These are phyloP conservation scores for Chelon labrosus DNA, from an alignment of 2,797 vertebrate genomes.

Conservation along the genomic window DNA sequence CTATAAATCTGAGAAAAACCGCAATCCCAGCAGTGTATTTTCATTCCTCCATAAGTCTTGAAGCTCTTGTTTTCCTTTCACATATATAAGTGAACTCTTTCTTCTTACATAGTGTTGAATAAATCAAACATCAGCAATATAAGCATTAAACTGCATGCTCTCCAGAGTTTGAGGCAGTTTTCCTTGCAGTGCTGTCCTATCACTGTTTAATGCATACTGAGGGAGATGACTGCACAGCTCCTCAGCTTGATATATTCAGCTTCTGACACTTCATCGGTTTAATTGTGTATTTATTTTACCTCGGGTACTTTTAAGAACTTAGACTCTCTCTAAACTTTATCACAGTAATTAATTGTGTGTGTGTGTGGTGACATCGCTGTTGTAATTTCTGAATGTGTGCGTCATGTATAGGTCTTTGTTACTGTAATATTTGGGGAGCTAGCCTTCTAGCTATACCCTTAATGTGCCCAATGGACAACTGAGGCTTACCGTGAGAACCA, in stretches of 20 bases:
- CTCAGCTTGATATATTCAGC: slow-evolving; percentile 55
- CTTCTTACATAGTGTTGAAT: slow-evolving; percentile 25
- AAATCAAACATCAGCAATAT: slow-evolving; percentile 2
- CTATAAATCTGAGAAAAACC: not conserved
- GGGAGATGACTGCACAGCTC: slow-evolving; percentile 31
- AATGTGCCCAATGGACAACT: no score
- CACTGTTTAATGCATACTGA: slow-evolving; percentile 32
- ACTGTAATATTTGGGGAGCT: no score
- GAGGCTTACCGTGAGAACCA: no score
- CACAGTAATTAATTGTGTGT: slow-evolving; percentile 13
- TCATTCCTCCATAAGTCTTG: not conserved
- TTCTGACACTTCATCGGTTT: slow-evolving; percentile 63
- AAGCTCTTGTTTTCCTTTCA: not conserved
- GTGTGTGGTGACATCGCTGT: not conserved
- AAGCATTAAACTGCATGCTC: slow-evolving; percentile 24
- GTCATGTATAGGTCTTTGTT: not conserved
- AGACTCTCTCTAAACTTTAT: slow-evolving; percentile 35
- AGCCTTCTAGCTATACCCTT: no score
- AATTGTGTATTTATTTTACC: slow-evolving; percentile 64
- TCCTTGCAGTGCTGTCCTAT: slow-evolving; percentile 27
- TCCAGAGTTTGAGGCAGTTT: slow-evolving; percentile 34
- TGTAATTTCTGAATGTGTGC: slow-evolving; percentile 21
- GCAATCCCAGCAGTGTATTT: not conserved
- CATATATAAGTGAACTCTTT: slow-evolving; percentile 5
- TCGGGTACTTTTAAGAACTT: slow-evolving; percentile 49